These are phyloP conservation scores for Pantherophis alleghaniensis DNA, from an alignment of 2,797 vertebrate species.

Conservation along the genomic window DNA sequence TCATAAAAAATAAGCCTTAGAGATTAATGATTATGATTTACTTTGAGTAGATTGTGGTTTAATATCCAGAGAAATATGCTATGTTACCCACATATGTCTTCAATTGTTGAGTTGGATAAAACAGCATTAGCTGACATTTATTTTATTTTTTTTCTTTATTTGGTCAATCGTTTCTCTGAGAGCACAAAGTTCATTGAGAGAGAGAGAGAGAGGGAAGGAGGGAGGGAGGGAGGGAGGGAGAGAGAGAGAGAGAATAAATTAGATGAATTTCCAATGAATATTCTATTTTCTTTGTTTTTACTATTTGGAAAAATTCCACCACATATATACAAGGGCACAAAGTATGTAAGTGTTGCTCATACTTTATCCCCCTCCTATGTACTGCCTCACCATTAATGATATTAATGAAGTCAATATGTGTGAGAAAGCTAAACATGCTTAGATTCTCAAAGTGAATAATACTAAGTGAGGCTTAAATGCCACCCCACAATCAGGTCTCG, in stretches of 20 bases:
- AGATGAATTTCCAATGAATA: background rate
- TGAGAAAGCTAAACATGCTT: background rate
- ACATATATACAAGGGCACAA: background rate
- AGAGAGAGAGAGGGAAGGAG: no score
- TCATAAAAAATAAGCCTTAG: constrained; percentile 48
- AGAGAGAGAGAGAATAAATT: background rate
- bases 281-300: background rate
- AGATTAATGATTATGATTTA: constrained; percentile 90
- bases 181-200: constrained; percentile 33
- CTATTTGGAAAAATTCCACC: background rate
- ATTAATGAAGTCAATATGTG: background rate
- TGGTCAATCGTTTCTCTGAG: constrained; percentile 37
- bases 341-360: background rate
- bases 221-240: background rate
- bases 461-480: background rate
- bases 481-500: background rate
- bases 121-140: constrained; percentile 28
- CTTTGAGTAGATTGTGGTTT: constrained; percentile 82
- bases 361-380: no score
- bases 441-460: background rate
- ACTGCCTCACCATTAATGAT: background rate
- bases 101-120: constrained; percentile 25
- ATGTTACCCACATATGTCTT: constrained; percentile 56
- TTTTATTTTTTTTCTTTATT: constrained; percentile 11
- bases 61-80: constrained; percentile 75